These are phyloP conservation scores for Pseudotriccus pelzelni DNA, from an alignment of 2,797 vertebrate genomes.

Conservation along the genomic window DNA sequence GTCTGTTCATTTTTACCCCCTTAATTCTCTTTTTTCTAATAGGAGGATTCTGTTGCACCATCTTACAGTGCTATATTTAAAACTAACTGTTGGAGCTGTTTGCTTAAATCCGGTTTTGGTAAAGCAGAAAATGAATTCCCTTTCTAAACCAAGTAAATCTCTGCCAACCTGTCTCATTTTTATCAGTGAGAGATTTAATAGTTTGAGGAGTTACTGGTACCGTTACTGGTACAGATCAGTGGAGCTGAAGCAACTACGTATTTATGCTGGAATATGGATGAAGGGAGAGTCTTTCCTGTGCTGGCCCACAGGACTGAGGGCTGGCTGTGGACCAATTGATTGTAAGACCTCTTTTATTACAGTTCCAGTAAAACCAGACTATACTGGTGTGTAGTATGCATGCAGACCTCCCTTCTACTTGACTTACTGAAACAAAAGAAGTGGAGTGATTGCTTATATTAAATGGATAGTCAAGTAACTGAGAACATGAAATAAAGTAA, in stretches of 20 bases:
- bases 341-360: neutral
- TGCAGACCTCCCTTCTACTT: neutral
- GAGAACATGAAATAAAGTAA: neutral
- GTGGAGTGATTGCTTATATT: neutral
- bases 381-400: neutral
- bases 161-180: slow-evolving; percentile 23
- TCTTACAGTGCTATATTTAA: neutral
- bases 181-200: neutral
- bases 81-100: neutral
- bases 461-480: neutral
- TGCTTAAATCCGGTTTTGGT: neutral
- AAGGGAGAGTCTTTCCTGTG: neutral
- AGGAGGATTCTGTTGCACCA: neutral
- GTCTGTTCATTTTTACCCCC: neutral
- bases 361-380: neutral
- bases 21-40: neutral
- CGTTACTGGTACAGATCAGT: neutral
- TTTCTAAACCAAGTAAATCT: slow-evolving; percentile 9
- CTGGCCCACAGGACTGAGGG: neutral
- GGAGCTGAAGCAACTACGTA: neutral
- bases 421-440: neutral
- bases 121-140: slow-evolving; percentile 9
- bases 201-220: too few relatives aligned
- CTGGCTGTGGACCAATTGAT: neutral
- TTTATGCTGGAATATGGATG: neutral